Conservation (phyloP, 2,113 vertebrate genomes). For the Dendropsophus ebraccatus region DNA sequence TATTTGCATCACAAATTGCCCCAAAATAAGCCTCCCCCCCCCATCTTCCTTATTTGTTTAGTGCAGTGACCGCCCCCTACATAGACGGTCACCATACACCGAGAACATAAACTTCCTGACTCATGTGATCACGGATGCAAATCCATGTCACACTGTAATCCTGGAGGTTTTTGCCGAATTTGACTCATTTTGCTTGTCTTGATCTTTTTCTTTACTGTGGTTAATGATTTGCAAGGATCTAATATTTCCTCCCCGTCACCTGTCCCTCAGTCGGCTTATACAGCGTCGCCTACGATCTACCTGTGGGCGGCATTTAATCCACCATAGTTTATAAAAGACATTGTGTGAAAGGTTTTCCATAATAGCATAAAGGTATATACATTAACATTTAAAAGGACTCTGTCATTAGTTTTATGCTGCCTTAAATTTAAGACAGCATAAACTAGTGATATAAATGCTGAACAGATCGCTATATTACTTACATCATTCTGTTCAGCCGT, state of each 20-base stretch:
- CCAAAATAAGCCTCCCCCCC: not conserved
- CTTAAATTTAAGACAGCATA: no score
- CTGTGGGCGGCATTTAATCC: not conserved
- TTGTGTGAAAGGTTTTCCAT: not conserved
- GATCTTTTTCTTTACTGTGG: not conserved
- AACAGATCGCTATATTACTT: no score
- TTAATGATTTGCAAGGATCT: not conserved
- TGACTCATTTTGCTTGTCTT: conserved; percentile 1
- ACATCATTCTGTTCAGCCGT: no score
- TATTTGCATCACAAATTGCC: conserved; percentile 33
- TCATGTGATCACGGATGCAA: conserved; percentile 2
- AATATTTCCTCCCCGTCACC: not conserved
- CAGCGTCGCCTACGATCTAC: not conserved
- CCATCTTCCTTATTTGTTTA: conserved; percentile 38
- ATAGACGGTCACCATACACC: not conserved
- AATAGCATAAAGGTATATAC: no score
- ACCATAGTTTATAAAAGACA: not conserved
- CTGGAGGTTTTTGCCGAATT: not conserved
- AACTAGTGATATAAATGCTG: no score
- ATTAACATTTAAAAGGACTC: no score
- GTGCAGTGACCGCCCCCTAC: not conserved
- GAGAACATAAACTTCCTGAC: not conserved
- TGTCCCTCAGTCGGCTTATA: not conserved
- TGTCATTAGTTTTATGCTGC: no score
- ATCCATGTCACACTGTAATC: not conserved